Evolutionary conservation across 2,113 vertebrate genomes (phyloP).

Genomic region (Dermatemys mawii): DNA sequence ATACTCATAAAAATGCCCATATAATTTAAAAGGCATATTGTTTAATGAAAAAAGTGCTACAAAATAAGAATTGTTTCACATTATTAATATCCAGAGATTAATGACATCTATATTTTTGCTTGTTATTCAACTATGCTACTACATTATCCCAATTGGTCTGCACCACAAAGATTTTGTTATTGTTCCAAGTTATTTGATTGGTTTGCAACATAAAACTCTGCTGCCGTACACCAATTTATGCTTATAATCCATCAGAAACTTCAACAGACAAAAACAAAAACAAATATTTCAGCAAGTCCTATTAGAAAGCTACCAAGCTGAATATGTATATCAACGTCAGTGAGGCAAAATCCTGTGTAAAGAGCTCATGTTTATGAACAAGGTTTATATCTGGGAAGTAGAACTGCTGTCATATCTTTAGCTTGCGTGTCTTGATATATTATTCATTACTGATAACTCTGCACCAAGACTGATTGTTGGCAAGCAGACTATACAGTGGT

Average conservation of each 20-base stretch:
- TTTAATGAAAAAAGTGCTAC: not conserved
- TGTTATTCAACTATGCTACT: not conserved
- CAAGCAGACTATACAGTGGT: not conserved
- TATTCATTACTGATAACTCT: not conserved
- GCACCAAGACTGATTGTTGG: not conserved
- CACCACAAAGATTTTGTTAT: not conserved
- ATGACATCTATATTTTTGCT: not conserved
- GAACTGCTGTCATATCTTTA: not conserved
- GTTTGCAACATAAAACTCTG: not conserved
- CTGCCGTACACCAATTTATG: not conserved
- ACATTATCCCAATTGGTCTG: not conserved
- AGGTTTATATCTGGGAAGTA: not conserved
- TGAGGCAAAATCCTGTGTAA: not conserved
- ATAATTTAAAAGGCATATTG: not conserved
- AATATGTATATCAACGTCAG: not conserved
- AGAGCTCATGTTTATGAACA: not conserved
- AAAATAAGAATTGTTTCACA: not conserved
- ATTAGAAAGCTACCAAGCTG: not conserved
- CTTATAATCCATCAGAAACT: not conserved
- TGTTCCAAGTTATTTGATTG: not conserved
- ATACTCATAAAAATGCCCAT: not conserved
- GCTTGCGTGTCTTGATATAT: not conserved
- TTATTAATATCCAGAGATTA: not conserved
- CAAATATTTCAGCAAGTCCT: not conserved
- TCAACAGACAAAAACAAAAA: not conserved